Base-by-base conservation (phyloP, 2,797 vertebrate genomes). In the Antrozous pallidus region DNA sequence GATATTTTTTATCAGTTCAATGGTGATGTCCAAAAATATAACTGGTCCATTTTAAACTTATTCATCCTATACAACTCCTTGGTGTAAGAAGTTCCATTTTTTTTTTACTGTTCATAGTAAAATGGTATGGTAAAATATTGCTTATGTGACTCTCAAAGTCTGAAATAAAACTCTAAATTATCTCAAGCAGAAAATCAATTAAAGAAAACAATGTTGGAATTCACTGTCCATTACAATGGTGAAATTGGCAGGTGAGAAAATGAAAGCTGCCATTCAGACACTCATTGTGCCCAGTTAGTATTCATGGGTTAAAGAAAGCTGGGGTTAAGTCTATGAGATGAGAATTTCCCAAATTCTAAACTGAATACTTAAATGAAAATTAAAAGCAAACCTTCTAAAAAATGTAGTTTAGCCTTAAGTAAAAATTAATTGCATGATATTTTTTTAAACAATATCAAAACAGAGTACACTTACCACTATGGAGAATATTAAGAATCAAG, bases 121-220 rank as follows among this genome's bases (percentile, higher is more conserved):
- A 91, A 88, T 24, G 12, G 40, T 7, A 79, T 11, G 91, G 17
- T 65, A 90, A 75, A 87, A n/a, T 20, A 82, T 0, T 90, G 65
- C 17, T 58, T 65, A 47, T 22, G 47, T 73, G 56, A 84, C 4
- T 73, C n/a, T 73, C 9, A n/a, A 40, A 73, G 9, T n/a, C 47
- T 67, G 56, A 90, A 78, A 90, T 61, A 94, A 94, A 93, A 83
- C 61, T 31, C 54, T 51, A 40, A 28, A 61, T 69, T 80, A 91
- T 69, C 49, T 87, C 71, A 88, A 93, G 77, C 24, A 82, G 14
- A 78, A 90, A 85, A 90, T 47, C 40, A 93, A 78, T 67, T 65
- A 90, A 67, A 63, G 56, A 78, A n/a, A 12, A 45, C 20, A 87
- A 40, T 33, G 56, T 16, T 65, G 17, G 28, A 83, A 82, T 73